Percentiles rank a stretch among this genome's conserved stretches.
Evolutionary conservation across 2,113 vertebrate genomes (phyloP).

Genomic region (Lepisosteus oculatus): DNA sequence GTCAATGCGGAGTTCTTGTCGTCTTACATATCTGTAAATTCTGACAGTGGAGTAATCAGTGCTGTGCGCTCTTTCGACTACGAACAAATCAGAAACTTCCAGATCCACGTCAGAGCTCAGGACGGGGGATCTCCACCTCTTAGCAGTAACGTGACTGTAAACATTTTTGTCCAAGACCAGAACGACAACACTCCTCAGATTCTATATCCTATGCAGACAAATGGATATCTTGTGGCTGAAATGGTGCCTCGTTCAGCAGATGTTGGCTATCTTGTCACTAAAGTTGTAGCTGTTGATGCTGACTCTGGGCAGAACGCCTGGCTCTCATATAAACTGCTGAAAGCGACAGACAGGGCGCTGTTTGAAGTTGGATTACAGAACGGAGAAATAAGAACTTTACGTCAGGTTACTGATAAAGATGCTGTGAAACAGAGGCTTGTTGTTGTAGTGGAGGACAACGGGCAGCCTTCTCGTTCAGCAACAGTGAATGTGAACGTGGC

Average conservation of each 20-base stretch:
- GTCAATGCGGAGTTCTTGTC: constrained; percentile 49
- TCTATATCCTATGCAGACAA: constrained; percentile 39
- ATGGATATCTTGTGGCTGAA: constrained; percentile 37
- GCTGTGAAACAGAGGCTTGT: constrained; percentile 37
- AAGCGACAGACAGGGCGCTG: too few species aligned
- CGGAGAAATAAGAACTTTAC: too few species aligned
- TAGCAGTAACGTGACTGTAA: constrained; percentile 42
- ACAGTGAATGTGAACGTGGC: too few species aligned
- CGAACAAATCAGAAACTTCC: constrained; percentile 55
- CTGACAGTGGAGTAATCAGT: constrained; percentile 53
- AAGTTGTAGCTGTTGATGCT: too few species aligned
- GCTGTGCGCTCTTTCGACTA: constrained; percentile 60
- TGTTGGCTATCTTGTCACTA: neutral
- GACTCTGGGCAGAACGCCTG: too few species aligned
- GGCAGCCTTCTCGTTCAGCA: too few species aligned
- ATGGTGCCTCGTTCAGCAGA: constrained; percentile 41
- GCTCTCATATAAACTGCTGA: too few species aligned
- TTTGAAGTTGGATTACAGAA: too few species aligned
- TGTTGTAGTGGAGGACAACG: constrained; percentile 35
- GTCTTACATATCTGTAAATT: constrained; percentile 53
- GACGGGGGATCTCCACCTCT: constrained; percentile 58
- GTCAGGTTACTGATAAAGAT: constrained; percentile 37
- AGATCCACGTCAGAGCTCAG: constrained; percentile 49
- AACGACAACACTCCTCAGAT: constrained; percentile 50
- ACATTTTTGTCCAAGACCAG: constrained; percentile 44